Percentiles rank a stretch among this genome's conserved stretches.
Conservation (phyloP, 1,140 invertebrate species). For the Mercenaria mercenaria region DNA sequence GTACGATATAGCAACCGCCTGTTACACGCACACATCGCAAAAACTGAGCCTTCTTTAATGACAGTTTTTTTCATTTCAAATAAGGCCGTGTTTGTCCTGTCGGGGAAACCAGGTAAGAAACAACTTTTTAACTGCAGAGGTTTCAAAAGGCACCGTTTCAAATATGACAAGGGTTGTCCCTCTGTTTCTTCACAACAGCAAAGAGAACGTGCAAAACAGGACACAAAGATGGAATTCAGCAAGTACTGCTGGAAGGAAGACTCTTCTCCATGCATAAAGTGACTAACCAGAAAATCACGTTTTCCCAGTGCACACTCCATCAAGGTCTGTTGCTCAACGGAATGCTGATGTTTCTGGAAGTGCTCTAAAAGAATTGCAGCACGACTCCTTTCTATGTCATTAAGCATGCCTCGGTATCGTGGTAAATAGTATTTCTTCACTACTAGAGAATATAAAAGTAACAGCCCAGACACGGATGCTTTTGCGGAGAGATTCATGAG, state of each 20-base stretch:
- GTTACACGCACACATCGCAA: not conserved
- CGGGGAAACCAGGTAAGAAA: conserved; percentile 8
- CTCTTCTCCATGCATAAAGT: not conserved
- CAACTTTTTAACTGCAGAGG: not conserved
- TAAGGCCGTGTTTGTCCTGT: not conserved
- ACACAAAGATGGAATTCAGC: conserved; percentile 10
- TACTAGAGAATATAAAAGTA: not conserved
- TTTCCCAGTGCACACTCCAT: conserved; percentile 3
- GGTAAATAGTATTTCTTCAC: conserved; percentile 18
- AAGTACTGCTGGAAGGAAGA: not conserved
- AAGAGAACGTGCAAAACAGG: not conserved
- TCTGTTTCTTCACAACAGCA: not conserved
- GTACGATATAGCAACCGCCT: not conserved
- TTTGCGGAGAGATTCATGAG: not conserved
- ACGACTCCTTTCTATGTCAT: conserved; percentile 2
- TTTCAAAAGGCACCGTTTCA: not conserved
- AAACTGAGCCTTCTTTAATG: not conserved
- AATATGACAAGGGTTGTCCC: not conserved
- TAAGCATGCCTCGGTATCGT: not conserved
- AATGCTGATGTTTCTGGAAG: too few species aligned
- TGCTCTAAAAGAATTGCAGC: not conserved
- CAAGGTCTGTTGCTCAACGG: not conserved
- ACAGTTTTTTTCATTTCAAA: not conserved
- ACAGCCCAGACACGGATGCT: not conserved
- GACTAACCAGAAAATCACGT: not conserved